A percentile compares a stretch with the other conserved stretches of the same genome.
These are phyloP conservation scores for Anoplopoma fimbria DNA, from an alignment of 2,113 vertebrate genomes.

Conservation along the genomic window DNA sequence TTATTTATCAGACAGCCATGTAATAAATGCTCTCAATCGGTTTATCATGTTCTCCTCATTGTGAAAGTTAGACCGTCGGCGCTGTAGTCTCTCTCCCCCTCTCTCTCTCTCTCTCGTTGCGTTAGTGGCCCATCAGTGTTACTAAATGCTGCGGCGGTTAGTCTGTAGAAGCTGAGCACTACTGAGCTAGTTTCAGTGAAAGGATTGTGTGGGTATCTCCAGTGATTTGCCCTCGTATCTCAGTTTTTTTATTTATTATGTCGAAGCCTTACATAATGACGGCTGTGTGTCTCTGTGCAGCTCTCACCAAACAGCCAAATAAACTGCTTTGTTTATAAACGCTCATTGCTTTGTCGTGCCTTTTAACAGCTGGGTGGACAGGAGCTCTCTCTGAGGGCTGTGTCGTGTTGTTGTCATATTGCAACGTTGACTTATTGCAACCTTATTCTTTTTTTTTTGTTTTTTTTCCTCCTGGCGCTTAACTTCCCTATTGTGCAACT, in stretches of 20 bases:
- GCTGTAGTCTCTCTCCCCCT: constrained; percentile 58
- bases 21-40: constrained; percentile 3
- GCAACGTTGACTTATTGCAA: constrained; percentile 28
- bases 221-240: background rate
- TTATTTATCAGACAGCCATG: constrained; percentile 6
- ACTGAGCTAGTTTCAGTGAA: constrained; percentile 38
- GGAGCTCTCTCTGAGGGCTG: background rate
- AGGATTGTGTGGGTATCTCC: constrained; percentile 35
- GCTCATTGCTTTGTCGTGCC: background rate
- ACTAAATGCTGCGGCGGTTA: constrained; percentile 61
- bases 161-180: constrained; percentile 33
- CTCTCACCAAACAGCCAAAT: constrained; percentile 14
- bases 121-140: constrained; percentile 69
- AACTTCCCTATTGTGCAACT: constrained; percentile 79
- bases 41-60: constrained; percentile 38
- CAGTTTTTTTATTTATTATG: constrained; percentile 32
- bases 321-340: constrained; percentile 22
- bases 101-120: constrained; percentile 53
- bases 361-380: background rate
- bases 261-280: constrained; percentile 69
- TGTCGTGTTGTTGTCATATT: constrained; percentile 6
- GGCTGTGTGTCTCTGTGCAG: constrained; percentile 45
- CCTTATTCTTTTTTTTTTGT: background rate
- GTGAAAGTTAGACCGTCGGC: constrained; percentile 81
- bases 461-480: background rate